A percentile compares a stretch with the other conserved stretches of the same genome.
phyloP scores from a whole-genome alignment of 2,113 vertebrate species.

The Xiphophorus couchianus region DNA sequence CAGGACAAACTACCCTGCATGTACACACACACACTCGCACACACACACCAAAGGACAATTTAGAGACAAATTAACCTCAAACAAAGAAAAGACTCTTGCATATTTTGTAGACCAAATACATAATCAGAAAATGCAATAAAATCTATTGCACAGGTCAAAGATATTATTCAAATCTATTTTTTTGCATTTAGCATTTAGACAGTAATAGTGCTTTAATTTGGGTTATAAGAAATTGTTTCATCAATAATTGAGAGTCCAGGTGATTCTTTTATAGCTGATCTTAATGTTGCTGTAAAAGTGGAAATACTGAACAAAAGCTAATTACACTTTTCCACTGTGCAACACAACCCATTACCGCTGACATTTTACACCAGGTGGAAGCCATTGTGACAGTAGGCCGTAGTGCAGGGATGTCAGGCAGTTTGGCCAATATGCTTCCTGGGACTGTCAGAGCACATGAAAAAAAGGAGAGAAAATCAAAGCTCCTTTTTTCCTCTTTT shows the following conservation, averaged over 20 bases:
- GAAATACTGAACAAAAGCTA: slow-evolving; percentile 50
- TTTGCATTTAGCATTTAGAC: not conserved
- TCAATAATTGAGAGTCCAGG: not conserved
- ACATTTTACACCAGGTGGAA: slow-evolving; percentile 69
- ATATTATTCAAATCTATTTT: not conserved
- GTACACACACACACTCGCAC: no score
- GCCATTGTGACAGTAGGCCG: slow-evolving; percentile 41
- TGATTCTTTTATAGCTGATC: slow-evolving; percentile 20
- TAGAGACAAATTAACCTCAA: no score
- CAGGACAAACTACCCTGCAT: no score
- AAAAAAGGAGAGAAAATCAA: slow-evolving; percentile 16
- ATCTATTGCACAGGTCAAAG: no score
- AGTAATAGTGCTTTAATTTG: not conserved
- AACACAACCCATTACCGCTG: slow-evolving; percentile 69
- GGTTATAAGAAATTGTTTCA: not conserved
- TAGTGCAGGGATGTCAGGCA: slow-evolving; percentile 49
- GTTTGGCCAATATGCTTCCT: slow-evolving; percentile 42
- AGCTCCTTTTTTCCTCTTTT: not conserved
- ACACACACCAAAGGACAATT: no score
- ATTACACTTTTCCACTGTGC: slow-evolving; percentile 45
- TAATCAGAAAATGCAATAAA: no score
- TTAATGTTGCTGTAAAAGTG: slow-evolving; percentile 14
- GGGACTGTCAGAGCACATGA: slow-evolving; percentile 23
- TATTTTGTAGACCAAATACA: no score
- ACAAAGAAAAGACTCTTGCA: no score